Base-by-base conservation (phyloP, 2,113 vertebrate genomes). In the Tichodroma muraria region DNA sequence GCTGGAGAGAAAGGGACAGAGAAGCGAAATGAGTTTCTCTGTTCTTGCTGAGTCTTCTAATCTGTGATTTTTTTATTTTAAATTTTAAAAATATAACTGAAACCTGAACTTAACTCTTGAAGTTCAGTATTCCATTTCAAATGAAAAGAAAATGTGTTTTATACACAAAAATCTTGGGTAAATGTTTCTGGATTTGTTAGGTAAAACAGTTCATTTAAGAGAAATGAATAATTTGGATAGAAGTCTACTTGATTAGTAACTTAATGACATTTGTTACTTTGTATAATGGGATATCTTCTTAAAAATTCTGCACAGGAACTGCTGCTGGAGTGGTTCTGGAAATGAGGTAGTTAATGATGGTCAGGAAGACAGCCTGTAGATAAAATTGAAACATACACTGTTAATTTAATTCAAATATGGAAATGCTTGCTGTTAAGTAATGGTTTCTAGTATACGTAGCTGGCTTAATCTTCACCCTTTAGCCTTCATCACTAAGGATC, bases 401-500 rank as follows among this genome's bases (percentile, higher is more conserved):
- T 88, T 90, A 63, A 90, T 91, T 83, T 83, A 89, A 92, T 93
- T 91, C 50, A 88, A 83, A 78, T 90, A 90, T 78, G 77, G 52
- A 53, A 81, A 53, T 95, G 35, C 89, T 91, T 93, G 72, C 66
- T 89, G 15, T 73, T 90, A 88, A 95, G 54, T 61, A 66, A 77
- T 73, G 49, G 47, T 85, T 61, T 75, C 45, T 90, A 56, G 64
- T 79, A 22, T 42, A 64, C 37, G 56, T 78, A 6, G 1, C 54
- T 88, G 38, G 13, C 60, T 80, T 78, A 70, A 70, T 82, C 71
- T 91, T 94, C 72, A 83, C 23, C 84, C 50, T 87, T 91, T 57
- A 85, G n/a, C 82, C 38, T 93, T 70, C 47, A 28, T 42, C 47
- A 35, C 21, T 24, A 27, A 66, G 38, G 53, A 57, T 57, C 59